Conservation (phyloP, 2,113 vertebrate species). For the Mormoops blainvillei region DNA sequence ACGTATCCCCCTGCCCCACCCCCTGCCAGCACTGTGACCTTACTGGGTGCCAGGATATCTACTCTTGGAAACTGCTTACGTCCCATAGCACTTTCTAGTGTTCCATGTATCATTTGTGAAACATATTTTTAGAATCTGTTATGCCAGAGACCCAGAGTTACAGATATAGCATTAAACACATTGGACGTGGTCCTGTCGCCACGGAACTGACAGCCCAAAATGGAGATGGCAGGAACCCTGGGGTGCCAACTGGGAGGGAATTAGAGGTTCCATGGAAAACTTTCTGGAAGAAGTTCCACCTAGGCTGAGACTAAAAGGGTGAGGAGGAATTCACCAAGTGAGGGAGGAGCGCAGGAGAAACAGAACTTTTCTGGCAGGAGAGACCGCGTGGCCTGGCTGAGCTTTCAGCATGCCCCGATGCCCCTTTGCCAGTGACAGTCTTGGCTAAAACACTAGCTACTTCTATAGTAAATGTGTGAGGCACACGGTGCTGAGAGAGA, state of each 20-base stretch:
- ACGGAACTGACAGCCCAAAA: constrained; percentile 27
- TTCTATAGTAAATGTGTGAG: neutral
- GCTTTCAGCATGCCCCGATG: neutral
- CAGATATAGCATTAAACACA: constrained; percentile 15
- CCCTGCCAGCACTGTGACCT: neutral
- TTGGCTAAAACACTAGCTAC: too few relatives aligned
- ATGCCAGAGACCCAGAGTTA: neutral
- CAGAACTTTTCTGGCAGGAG: neutral
- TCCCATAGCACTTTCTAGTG: constrained; percentile 37
- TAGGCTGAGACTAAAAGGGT: neutral
- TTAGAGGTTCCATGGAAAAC: neutral
- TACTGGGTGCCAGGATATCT: neutral
- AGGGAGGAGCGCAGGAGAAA: neutral
- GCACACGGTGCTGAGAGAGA: neutral
- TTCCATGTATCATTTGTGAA: constrained; percentile 39
- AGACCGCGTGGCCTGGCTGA: neutral
- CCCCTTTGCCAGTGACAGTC: neutral
- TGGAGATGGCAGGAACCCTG: neutral
- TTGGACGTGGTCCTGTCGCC: neutral
- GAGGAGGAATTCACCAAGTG: neutral
- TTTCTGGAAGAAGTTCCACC: neutral
- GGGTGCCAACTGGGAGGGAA: neutral
- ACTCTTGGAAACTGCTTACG: neutral
- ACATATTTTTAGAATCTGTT: constrained; percentile 20
- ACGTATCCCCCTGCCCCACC: rapidly evolving